Evolutionary conservation across 2,888 invertebrate genomes (phyloP).

Genomic region (Diplazon laetatorius): DNA sequence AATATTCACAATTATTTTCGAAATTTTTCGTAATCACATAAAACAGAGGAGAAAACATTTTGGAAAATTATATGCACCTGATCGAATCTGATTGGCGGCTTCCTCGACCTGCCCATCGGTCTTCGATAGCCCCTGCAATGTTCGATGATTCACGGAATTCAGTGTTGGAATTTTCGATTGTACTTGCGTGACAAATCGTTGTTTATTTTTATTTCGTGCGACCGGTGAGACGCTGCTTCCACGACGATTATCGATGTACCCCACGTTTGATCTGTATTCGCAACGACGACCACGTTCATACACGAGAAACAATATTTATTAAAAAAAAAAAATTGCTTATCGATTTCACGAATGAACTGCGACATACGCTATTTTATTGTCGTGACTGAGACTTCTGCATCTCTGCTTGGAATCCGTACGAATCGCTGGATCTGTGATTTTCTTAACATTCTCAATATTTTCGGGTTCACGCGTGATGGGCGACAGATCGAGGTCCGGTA

Average conservation of each 20-base stretch:
- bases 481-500: conserved; percentile 48
- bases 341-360: neutral
- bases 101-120: conserved; percentile 36
- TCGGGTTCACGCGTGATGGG: conserved; percentile 12
- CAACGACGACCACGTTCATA: too few relatives aligned
- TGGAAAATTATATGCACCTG: conserved; percentile 23
- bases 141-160: conserved; percentile 28
- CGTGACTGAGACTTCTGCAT: conserved; percentile 49
- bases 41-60: neutral
- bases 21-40: too few relatives aligned
- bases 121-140: conserved; percentile 5
- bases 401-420: conserved; percentile 46
- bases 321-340: neutral
- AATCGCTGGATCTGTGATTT: neutral
- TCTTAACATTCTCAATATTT: neutral
- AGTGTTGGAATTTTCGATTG: conserved; percentile 56
- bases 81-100: conserved; percentile 52
- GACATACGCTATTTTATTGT: conserved; percentile 44
- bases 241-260: conserved; percentile 37
- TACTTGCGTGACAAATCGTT: conserved; percentile 16
- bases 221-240: conserved; percentile 50
- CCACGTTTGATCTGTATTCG: conserved; percentile 34
- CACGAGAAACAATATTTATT: conserved; percentile 8
- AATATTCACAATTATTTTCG: neutral
- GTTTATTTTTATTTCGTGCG: conserved; percentile 30